Conservation (phyloP, 2,888 invertebrate genomes). For the Andrena marginata region DNA sequence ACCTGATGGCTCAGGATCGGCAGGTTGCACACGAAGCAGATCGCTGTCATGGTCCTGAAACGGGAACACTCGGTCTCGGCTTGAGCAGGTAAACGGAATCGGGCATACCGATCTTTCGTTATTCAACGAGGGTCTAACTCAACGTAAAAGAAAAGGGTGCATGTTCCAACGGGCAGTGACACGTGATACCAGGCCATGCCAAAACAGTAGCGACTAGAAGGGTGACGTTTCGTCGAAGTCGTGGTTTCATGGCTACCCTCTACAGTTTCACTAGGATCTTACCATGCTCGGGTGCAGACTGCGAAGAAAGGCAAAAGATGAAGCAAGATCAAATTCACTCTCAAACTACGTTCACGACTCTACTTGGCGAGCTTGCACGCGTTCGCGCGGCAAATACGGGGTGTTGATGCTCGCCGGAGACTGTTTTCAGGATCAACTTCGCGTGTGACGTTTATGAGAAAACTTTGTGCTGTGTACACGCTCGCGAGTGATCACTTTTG, state of each 20-base stretch:
- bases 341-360: slow-evolving; percentile 26
- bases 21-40: slow-evolving; percentile 98
- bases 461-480: not conserved
- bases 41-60: slow-evolving; percentile 95
- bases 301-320: not conserved
- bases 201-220: slow-evolving; percentile 72
- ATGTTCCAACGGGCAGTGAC: slow-evolving; percentile 74
- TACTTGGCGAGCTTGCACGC: slow-evolving; percentile 4
- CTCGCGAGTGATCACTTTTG: slow-evolving; percentile 1
- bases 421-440: not conserved
- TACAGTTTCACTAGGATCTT: slow-evolving; percentile 18
- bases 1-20: slow-evolving; percentile 98
- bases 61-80: slow-evolving; percentile 51
- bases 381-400: slow-evolving; percentile 4
- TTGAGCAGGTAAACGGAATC: slow-evolving; percentile 55
- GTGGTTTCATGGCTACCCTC: slow-evolving; percentile 60
- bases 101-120: slow-evolving; percentile 3
- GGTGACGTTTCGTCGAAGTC: slow-evolving; percentile 63
- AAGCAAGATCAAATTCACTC: no score
- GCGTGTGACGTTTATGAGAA: slow-evolving; percentile 11
- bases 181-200: slow-evolving; percentile 82
- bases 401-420: slow-evolving; percentile 13
- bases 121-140: slow-evolving; percentile 31
- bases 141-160: slow-evolving; percentile 75
- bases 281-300: slow-evolving; percentile 47